phyloP scores from a whole-genome alignment of 2,888 invertebrate genomes.

The Eucriotettix oculatus region DNA sequence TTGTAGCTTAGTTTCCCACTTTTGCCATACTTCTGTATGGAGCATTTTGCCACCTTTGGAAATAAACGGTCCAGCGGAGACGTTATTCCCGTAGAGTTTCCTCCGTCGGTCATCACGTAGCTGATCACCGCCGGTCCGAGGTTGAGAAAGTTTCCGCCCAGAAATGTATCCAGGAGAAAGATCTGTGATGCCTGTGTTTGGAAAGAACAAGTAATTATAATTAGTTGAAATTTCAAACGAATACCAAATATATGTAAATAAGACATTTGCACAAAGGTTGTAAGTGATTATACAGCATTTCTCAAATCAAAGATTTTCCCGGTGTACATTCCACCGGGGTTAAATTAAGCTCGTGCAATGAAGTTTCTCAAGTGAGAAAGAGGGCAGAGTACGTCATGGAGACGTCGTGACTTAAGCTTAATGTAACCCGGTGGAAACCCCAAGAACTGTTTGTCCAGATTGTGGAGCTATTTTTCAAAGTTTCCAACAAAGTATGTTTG shows the following conservation, averaged over 20 bases:
- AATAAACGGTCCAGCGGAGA: conserved; percentile 53
- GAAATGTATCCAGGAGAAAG: conserved; percentile 23
- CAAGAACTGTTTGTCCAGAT: too few species aligned
- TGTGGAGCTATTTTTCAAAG: too few species aligned
- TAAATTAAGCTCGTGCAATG: too few species aligned
- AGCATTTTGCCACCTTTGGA: conserved; percentile 51
- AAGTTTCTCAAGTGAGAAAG: too few species aligned
- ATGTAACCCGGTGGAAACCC: too few species aligned
- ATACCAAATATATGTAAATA: neutral
- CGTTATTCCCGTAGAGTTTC: conserved; percentile 21
- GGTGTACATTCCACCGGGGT: too few species aligned
- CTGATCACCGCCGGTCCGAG: conserved; percentile 23
- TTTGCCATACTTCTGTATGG: conserved; percentile 38
- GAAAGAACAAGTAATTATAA: neutral
- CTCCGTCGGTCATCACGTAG: conserved; percentile 21
- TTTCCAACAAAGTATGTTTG: too few species aligned
- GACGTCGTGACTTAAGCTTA: too few species aligned
- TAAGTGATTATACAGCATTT: too few species aligned
- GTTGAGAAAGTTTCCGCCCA: conserved; percentile 22
- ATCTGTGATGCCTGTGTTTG: conserved; percentile 21
- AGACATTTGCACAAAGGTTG: neutral
- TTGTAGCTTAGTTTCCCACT: conserved; percentile 36
- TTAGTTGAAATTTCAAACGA: neutral
- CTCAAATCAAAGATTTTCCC: too few species aligned
- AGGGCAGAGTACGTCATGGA: too few species aligned